phyloP scores from a whole-genome alignment of 2,888 invertebrate species.

The Kuschelorhynchus macadamiae region DNA sequence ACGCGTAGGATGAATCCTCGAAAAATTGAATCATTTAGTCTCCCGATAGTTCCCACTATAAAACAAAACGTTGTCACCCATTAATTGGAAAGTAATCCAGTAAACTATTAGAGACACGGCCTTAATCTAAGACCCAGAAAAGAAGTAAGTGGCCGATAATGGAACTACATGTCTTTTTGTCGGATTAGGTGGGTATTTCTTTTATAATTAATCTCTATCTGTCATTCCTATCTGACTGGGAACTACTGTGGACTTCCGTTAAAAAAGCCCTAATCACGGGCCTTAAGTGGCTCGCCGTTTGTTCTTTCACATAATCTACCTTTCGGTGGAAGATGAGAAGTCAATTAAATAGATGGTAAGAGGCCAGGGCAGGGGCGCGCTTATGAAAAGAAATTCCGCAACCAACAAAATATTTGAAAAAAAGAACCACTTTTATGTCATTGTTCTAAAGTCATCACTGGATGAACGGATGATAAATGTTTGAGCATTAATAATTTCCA shows the following conservation, averaged over 20 bases:
- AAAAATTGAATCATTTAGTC: background rate
- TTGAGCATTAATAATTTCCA: no score
- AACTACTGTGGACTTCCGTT: conserved; percentile 51
- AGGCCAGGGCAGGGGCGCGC: no score
- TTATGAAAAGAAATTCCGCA: no score
- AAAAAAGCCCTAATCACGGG: conserved; percentile 48
- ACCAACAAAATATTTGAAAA: no score
- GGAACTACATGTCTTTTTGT: conserved; percentile 47
- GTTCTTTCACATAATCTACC: conserved; percentile 47
- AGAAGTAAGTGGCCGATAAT: conserved; percentile 46
- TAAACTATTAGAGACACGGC: conserved; percentile 45
- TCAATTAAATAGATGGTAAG: conserved; percentile 37
- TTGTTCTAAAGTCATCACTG: no score
- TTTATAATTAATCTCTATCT: conserved; percentile 51
- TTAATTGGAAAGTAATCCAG: conserved; percentile 46
- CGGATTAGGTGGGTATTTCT: conserved; percentile 48
- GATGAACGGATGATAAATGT: no score
- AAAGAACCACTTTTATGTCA: no score
- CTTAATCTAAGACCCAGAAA: conserved; percentile 35
- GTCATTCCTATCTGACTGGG: conserved; percentile 47
- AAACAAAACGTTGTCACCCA: conserved; percentile 45
- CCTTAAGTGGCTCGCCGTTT: conserved; percentile 49
- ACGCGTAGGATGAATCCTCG: background rate
- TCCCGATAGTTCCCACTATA: conserved; percentile 31
- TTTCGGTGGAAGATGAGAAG: conserved; percentile 50